phyloP scores from a whole-genome alignment of 2,113 vertebrate genomes.

The Amblyopsis rosae region DNA sequence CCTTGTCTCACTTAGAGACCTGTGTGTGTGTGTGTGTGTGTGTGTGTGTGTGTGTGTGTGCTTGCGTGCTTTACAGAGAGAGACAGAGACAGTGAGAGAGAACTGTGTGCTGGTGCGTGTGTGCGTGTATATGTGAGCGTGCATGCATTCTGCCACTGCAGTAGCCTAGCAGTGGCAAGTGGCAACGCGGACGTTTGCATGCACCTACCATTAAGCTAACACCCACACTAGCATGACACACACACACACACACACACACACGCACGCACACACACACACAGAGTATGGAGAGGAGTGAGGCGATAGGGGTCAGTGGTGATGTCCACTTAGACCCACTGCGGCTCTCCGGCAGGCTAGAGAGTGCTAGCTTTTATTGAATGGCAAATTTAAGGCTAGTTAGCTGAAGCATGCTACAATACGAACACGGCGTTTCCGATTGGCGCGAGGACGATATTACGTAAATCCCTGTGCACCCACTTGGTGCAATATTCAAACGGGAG shows the following conservation, averaged over 20 bases:
- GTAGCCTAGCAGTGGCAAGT: constrained; percentile 76
- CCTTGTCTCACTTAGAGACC: constrained; percentile 85
- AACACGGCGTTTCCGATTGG: constrained; percentile 44
- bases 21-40: constrained; percentile 54
- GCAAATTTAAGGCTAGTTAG: constrained; percentile 67
- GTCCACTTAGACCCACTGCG: constrained; percentile 58
- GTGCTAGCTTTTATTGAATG: constrained; percentile 63
- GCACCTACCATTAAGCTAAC: constrained; percentile 82
- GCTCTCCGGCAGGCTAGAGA: constrained; percentile 44
- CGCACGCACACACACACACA: constrained; percentile 16
- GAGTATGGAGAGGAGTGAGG: constrained; percentile 28
- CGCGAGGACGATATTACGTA: constrained; percentile 19
- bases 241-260: constrained; percentile 19
- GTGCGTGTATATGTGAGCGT: not conserved
- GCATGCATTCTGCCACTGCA: constrained; percentile 11
- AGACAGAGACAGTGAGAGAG: constrained; percentile 16
- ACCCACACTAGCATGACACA: constrained; percentile 61
- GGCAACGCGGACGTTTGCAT: constrained; percentile 86
- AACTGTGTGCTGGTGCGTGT: not conserved
- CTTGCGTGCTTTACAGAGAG: constrained; percentile 70
- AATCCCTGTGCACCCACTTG: too few species aligned
- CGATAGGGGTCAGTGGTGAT: constrained; percentile 42
- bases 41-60: constrained; percentile 37
- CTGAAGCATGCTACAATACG: constrained; percentile 49
- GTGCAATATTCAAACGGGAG: too few species aligned